These are phyloP conservation scores for Brachyrhaphis roseni DNA, from an alignment of 2,797 vertebrate species.

Conservation along the genomic window DNA sequence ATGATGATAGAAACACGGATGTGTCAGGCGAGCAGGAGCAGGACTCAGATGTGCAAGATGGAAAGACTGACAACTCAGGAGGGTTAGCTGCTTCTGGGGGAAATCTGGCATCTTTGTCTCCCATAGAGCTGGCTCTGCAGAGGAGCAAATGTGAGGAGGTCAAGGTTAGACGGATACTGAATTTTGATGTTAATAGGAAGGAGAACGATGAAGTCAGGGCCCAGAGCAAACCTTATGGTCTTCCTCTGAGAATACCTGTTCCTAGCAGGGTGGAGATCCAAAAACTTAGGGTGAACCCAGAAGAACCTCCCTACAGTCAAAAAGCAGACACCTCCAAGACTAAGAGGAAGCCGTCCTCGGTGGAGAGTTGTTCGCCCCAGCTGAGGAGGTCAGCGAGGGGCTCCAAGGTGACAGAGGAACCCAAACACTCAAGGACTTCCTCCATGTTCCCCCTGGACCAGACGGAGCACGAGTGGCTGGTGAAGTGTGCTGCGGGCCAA, in stretches of 20 bases:
- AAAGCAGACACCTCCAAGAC: conserved; percentile 25
- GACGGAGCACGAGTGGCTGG: conserved; percentile 89
- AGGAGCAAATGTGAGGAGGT: conserved; percentile 38
- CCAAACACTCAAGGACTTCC: conserved; percentile 60
- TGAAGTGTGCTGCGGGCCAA: conserved; percentile 83
- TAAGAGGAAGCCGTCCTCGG: conserved; percentile 53
- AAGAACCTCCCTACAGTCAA: conserved; percentile 29
- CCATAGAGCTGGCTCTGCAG: conserved; percentile 53
- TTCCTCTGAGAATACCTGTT: conserved; percentile 84
- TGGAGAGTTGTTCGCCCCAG: conserved; percentile 75
- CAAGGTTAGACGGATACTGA: conserved; percentile 41
- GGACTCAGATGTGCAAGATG: conserved; percentile 24
- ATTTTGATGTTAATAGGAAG: conserved; percentile 42
- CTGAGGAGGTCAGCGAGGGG: conserved; percentile 70
- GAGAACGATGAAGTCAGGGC: rapidly evolving
- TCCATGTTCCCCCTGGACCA: conserved; percentile 81
- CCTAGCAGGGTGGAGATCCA: conserved; percentile 31
- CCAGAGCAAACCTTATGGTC: conserved; percentile 81
- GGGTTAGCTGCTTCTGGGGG: conserved; percentile 9
- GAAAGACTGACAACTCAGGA: not conserved
- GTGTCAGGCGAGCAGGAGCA: conserved; percentile 54
- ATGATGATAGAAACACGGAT: not conserved
- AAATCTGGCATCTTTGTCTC: not conserved
- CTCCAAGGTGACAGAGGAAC: conserved; percentile 74
- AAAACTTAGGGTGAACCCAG: conserved; percentile 28